These are phyloP conservation scores for Diabrotica balteata DNA, from an alignment of 2,888 invertebrate species.

Conservation along the genomic window DNA sequence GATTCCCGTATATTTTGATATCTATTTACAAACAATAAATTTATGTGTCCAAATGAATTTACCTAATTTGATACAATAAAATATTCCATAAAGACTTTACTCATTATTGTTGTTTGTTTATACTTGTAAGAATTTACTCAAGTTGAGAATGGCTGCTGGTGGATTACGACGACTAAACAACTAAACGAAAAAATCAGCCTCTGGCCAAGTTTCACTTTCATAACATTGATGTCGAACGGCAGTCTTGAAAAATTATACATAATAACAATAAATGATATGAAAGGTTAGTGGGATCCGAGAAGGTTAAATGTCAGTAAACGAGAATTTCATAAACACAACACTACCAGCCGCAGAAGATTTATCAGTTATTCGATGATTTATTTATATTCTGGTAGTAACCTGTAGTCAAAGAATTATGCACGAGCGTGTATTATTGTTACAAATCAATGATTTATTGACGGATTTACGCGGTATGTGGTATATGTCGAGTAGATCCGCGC, in stretches of 20 bases:
- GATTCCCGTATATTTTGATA: too few relatives aligned
- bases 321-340: slow-evolving; percentile 20
- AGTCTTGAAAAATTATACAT: background rate
- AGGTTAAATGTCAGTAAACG: slow-evolving; percentile 19
- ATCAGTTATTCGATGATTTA: slow-evolving; percentile 13
- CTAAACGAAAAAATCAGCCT: background rate
- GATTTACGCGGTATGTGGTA: slow-evolving; percentile 10
- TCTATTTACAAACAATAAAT: too few relatives aligned
- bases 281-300: slow-evolving; percentile 12
- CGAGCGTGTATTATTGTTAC: slow-evolving; percentile 13
- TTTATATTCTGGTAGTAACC: slow-evolving; percentile 14
- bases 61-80: too few relatives aligned
- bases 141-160: too few relatives aligned
- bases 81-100: too few relatives aligned
- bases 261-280: slow-evolving; percentile 10
- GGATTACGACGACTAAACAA: too few relatives aligned
- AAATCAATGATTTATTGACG: slow-evolving; percentile 13
- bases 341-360: slow-evolving; percentile 12
- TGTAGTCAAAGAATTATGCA: slow-evolving; percentile 8
- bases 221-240: background rate
- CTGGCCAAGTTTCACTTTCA: background rate
- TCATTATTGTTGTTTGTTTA: too few relatives aligned
- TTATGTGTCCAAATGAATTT: too few relatives aligned
- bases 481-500: too few relatives aligned
- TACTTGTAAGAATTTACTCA: too few relatives aligned